Conservation (phyloP, 2,797 vertebrate species). For the Microctenopoma lineatum region DNA sequence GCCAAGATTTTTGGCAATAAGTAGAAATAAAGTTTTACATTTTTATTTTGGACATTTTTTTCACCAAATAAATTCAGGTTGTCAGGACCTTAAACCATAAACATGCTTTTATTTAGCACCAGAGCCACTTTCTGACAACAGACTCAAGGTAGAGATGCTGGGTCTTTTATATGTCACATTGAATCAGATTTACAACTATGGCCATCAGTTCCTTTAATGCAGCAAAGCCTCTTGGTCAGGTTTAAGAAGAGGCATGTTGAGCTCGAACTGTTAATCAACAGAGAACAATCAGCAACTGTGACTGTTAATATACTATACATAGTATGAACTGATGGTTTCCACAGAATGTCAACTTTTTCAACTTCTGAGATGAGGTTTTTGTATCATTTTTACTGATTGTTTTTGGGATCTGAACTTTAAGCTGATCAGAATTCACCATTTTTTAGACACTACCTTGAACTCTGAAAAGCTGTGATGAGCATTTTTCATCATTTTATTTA, state of each 20-base stretch:
- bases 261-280: not conserved
- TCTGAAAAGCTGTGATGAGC: not conserved
- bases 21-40: not conserved
- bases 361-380: not conserved
- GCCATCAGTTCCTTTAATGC: not conserved
- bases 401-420: too few species aligned
- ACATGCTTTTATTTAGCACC: slow-evolving; percentile 9
- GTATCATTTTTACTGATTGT: too few species aligned
- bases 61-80: slow-evolving; percentile 3
- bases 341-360: not conserved
- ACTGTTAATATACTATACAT: too few species aligned
- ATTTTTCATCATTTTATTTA: not conserved
- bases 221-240: not conserved
- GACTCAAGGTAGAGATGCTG: not conserved
- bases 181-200: not conserved
- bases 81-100: not conserved
- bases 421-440: too few species aligned
- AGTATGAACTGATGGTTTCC: not conserved
- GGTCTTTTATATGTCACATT: not conserved
- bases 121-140: slow-evolving; percentile 8
- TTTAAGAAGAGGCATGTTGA: not conserved
- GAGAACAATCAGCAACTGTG: not conserved
- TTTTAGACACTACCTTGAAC: too few species aligned
- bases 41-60: slow-evolving; percentile 7
- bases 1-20: slow-evolving; percentile 7